Base-by-base conservation (phyloP, 1,140 invertebrate species). In the Zelostemma sp. region DNA sequence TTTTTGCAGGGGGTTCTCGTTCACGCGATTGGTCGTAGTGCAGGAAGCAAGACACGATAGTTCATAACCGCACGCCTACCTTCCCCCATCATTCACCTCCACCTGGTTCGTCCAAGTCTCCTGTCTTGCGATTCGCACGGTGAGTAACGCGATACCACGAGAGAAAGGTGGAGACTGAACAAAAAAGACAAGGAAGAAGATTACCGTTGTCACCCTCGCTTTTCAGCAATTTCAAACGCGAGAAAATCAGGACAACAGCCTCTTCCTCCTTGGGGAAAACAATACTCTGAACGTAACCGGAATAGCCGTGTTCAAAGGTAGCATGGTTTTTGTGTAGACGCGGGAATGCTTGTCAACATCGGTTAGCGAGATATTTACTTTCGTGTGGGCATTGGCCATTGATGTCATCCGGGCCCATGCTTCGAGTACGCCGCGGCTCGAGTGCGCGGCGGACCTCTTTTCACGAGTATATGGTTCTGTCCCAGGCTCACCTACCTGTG, bases 331-430 rank as follows among this genome's bases (percentile, higher is more conserved):
- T n/a, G n/a, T n/a, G n/a, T n/a, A n/a, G n/a, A n/a, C 28, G 35
- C 35, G 11, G 78, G 73, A 80, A 82, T 82, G 78, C 68, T 79
- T 83, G 81, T 83, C 81, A 83, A 80, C 77, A 81, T 80, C 73
- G 78, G 77, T 82, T 83, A 83, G 77, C 71, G 71, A 68, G 78
- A 83, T 76, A 80, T 82, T 82, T 81, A 47, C 76, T 78, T 82
- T 78, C 76, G 69, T 76, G 73, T 73, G 72, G 74, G 75, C 73
- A 80, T 80, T 72, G 73, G 75, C 75, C 78, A 83, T 83, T 82
- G 78, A 82, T 81, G 79, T 80, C 77, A 76, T 67, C 49, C 73
- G 60, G n/a, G n/a, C n/a, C n/a, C n/a, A n/a, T n/a, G n/a, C n/a
- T n/a, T n/a, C n/a, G n/a, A n/a, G n/a, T n/a, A n/a, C n/a, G n/a